These are phyloP conservation scores for Danio rerio DNA, from an alignment of 2,113 vertebrate genomes.

Conservation along the genomic window GRCz12tu NC_133181.1:17229001-17229500, in stretches of 20 bases:
- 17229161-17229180: conserved; percentile 9
- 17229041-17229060: conserved; percentile 25
- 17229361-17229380: conserved; percentile 27
- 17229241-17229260: conserved; percentile 39
- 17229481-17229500: neutral
- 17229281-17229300: conserved; percentile 37
- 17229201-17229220: conserved; percentile 2
- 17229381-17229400: neutral
- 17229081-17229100: neutral
- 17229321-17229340: conserved; percentile 51
- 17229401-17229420: neutral
- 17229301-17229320: conserved; percentile 23
- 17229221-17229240: conserved; percentile 12
- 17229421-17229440: neutral
- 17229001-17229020: neutral
- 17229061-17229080: conserved; percentile 21
- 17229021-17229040: conserved; percentile 17
- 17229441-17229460: neutral
- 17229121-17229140: neutral
- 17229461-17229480: conserved; percentile 14
- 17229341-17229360: conserved; percentile 42
- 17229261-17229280: conserved; percentile 43
- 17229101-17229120: conserved; percentile 28
- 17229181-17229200: conserved; percentile 1
- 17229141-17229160: neutral